Conservation (phyloP, 2,888 invertebrate species). For the Eristalinus aeneus region DNA sequence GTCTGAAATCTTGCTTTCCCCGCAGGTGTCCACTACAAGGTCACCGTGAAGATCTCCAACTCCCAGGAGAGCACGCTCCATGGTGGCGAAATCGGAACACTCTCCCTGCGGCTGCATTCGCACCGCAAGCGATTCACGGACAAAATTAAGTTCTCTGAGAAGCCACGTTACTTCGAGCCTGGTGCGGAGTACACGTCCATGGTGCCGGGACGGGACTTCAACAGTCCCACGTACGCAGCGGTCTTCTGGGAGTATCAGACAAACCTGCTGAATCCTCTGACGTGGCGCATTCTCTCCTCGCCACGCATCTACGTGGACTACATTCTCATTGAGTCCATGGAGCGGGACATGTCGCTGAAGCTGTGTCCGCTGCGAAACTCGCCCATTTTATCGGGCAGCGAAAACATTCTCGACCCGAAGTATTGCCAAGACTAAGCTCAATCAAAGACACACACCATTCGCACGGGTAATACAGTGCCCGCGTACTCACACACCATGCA, state of each 20-base stretch:
- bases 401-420: conserved; percentile 76
- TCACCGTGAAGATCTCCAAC: conserved; percentile 88
- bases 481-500: not conserved
- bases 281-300: conserved; percentile 89
- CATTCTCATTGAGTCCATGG: conserved; percentile 87
- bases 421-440: conserved; percentile 74
- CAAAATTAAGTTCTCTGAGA: conserved; percentile 83
- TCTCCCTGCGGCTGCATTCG: conserved; percentile 86
- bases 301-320: conserved; percentile 89
- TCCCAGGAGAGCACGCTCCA: conserved; percentile 86
- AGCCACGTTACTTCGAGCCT: conserved; percentile 83
- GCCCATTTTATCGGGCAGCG: conserved; percentile 84
- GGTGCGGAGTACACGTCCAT: conserved; percentile 86
- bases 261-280: conserved; percentile 90
- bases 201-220: conserved; percentile 85
- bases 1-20: not conserved
- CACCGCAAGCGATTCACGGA: conserved; percentile 83
- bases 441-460: conserved; percentile 4
- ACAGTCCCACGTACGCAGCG: conserved; percentile 85
- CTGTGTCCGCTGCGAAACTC: conserved; percentile 85
- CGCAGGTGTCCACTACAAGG: conserved; percentile 89
- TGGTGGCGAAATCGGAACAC: conserved; percentile 90
- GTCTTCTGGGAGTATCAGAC: conserved; percentile 91
- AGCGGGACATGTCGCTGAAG: conserved; percentile 82
- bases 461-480: conserved; percentile 7